phyloP scores from a whole-genome alignment of 35 echinoderm and acorn worm species.

The Heliocidaris tuberculata region DNA sequence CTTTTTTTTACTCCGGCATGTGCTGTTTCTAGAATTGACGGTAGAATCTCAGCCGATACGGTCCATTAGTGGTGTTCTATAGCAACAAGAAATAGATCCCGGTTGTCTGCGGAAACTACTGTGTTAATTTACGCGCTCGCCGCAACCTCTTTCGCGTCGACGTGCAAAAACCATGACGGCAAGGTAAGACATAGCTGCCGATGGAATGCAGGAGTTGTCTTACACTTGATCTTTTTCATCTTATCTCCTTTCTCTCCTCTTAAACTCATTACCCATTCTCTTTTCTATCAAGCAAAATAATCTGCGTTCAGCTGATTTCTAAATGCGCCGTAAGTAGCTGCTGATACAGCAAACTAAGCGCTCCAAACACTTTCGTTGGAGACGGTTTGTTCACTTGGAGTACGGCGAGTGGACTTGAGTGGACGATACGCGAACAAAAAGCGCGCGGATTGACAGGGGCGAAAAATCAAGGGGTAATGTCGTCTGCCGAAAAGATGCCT shows the following conservation, averaged over 20 bases:
- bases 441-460: conserved; percentile 28
- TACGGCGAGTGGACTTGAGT: neutral
- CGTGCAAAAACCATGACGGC: conserved; percentile 24
- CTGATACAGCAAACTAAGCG: conserved; percentile 18
- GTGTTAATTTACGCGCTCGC: neutral
- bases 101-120: neutral
- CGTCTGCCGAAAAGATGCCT: neutral
- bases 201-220: neutral
- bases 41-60: neutral
- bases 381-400: conserved; percentile 40
- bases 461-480: neutral
- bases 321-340: conserved; percentile 12
- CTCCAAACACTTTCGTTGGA: neutral
- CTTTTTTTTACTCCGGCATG: neutral
- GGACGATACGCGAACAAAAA: neutral
- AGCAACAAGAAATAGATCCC: conserved; percentile 27
- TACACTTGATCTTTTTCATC: neutral
- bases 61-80: conserved; percentile 16
- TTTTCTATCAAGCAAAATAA: neutral
- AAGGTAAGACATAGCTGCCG: neutral
- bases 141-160: conserved; percentile 28
- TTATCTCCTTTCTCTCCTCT: conserved; percentile 6
- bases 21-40: neutral
- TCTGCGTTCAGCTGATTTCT: conserved; percentile 28
- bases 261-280: neutral